Conservation (phyloP, 2,113 vertebrate genomes). For the Plotosus lineatus region DNA sequence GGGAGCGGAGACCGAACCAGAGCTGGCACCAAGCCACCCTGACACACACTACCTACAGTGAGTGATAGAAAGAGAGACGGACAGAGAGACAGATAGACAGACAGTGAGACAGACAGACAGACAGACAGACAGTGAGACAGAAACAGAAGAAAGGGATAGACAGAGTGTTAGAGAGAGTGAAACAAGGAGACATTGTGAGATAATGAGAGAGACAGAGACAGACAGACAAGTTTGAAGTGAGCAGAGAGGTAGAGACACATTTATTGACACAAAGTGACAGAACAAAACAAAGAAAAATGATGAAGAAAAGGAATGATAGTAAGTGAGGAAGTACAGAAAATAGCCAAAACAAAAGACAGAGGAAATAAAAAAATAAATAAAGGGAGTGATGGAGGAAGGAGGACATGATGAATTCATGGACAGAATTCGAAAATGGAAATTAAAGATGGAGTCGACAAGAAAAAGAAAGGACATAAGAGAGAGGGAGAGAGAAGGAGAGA, state of each 20-base stretch:
- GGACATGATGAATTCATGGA: background rate
- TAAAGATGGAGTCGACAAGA: background rate
- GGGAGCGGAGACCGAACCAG: conserved; percentile 86
- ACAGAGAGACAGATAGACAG: background rate
- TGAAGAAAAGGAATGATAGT: background rate
- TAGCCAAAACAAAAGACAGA: background rate
- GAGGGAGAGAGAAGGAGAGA: no score
- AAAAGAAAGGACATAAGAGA: background rate
- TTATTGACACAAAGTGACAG: background rate
- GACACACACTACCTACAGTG: conserved; percentile 86
- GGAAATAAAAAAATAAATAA: background rate
- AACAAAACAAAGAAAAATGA: background rate
- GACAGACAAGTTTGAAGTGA: background rate
- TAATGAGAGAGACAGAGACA: background rate
- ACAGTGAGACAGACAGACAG: background rate
- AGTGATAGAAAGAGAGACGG: background rate
- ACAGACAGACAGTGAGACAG: background rate
- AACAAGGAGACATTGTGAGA: no score
- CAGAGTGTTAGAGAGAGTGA: background rate
- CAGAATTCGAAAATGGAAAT: background rate
- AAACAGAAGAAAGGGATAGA: background rate
- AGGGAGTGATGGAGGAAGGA: background rate
- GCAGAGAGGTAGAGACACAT: background rate
- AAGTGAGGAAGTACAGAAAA: background rate
- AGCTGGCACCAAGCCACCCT: conserved; percentile 89